Evolutionary conservation across 2,888 invertebrate genomes (phyloP), one percentile per base, ranked within the genome.

Genomic region (Psylliodes chrysocephalus): DNA sequence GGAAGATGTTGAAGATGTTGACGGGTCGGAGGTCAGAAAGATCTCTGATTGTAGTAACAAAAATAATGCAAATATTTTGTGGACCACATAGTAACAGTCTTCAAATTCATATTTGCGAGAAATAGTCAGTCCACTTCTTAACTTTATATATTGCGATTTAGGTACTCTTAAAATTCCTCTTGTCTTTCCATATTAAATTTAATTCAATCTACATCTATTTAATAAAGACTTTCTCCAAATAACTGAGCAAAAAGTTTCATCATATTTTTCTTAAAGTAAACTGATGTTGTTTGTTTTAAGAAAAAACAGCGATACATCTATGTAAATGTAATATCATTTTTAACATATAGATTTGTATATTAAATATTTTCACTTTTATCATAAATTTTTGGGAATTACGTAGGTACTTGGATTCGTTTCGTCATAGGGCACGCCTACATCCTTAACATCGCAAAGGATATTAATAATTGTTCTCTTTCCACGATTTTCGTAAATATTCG

Each of bases 171-270:
- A 68, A 42, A 90, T 82, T 19, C 84, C 88, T 64, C 86, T 82
- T 73, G 79, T 2, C 80, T 76, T 0, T 73, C 54, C 0, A 79
- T 68, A 71, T 86, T 79, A 72, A 86, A 89, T 73, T 87, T 88
- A 1, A 90, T 69, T 10, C 90, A 73, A 66, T 90, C 88, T 19
- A 90, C 77, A 25, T 79, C 79, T 19, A 85, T 81, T 59, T 83
- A 79, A 17, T 86, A 82, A 52, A 86, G 86, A 71, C 85, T 83
- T 79, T 86, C 87, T 2, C 89, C 89, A 78, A 89, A 87, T 49
- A 89, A 72, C 60, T 82, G 79, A 53, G 79, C 81, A 63, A 89
- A 72, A 2, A 86, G 84, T 56, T 83, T 79, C 60, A 84, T 77
- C 66, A 90, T 83, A 76, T 87, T 86, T 49, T 86, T 86, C 74